These are phyloP conservation scores for Belonocnema kinseyi DNA, from an alignment of 1,140 invertebrate genomes.

Conservation along the genomic window DNA sequence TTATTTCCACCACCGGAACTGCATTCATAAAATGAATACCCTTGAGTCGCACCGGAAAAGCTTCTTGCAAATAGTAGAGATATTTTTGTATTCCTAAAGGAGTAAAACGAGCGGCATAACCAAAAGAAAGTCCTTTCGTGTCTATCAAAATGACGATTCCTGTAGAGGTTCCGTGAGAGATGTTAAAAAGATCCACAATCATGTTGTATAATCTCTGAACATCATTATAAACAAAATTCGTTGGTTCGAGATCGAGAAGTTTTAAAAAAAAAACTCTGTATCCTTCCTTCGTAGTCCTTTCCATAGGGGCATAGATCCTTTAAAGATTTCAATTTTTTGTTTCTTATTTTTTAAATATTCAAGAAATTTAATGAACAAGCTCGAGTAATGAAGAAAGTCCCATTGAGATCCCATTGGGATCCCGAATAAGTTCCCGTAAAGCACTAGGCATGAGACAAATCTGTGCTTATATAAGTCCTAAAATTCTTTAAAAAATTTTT, in stretches of 20 bases:
- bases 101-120: conserved; percentile 78
- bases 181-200: conserved; percentile 77
- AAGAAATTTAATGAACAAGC: too few relatives aligned
- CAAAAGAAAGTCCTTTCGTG: conserved; percentile 75
- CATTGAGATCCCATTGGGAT: too few relatives aligned
- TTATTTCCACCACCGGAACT: conserved; percentile 80
- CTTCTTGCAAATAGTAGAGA: conserved; percentile 81
- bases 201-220: conserved; percentile 76
- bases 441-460: too few relatives aligned
- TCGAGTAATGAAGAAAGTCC: too few relatives aligned
- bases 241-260: conserved; percentile 77
- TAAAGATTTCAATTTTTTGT: background rate
- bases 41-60: conserved; percentile 80
- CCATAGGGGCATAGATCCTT: conserved; percentile 51
- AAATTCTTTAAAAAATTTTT: too few relatives aligned
- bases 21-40: conserved; percentile 83
- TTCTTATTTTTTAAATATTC: background rate
- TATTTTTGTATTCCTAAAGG: conserved; percentile 79
- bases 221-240: conserved; percentile 77
- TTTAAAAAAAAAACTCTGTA: conserved; percentile 75
- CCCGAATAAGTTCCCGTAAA: too few relatives aligned
- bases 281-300: conserved; percentile 75
- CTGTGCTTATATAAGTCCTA: too few relatives aligned
- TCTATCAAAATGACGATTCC: conserved; percentile 80
- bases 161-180: conserved; percentile 75